Evolutionary conservation across 1,140 invertebrate species (phyloP), one percentile per base, ranked within the genome.

Genomic region (Ips typographus): DNA sequence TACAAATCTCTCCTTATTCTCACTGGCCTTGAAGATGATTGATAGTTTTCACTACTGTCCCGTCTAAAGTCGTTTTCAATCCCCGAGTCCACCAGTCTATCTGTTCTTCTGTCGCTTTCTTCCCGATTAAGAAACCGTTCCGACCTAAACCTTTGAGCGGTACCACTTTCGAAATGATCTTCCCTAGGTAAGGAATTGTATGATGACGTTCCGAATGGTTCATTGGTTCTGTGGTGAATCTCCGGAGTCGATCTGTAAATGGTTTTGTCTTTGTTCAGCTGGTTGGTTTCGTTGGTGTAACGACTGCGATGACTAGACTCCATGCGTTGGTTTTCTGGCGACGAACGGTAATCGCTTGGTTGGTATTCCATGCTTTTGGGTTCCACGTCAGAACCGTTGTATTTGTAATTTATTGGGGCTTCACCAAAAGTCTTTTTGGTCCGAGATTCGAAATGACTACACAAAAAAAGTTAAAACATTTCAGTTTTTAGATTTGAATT

Each of bases 41-140:
- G 56, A 42, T 66, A 74, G 53, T 76, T 74, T 8, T 79, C 88
- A 70, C 85, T 89, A 2, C 89, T 89, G 72, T 91, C 89, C 38
- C 89, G 84, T 49, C 89, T 83, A 72, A 90, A 90, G 73, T 92
- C 90, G 72, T 91, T 91, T 77, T 91, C 90, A 63, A 91, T 92
- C 0, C 90, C 90, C 1, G 90, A 92, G 80, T 92, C 90, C 2
- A 88, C 89, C 37, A 89, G 81, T 41, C 86, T 83, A 72, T 88
- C 88, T 66, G 78, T 82, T 72, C 80, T 67, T 77, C 80, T 57
- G 78, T 84, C 68, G 79, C 81, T 74, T 77, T 81, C 65, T 80
- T 80, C 57, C 79, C 80, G 58, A 80, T 78, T 70, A 80, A 85
- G 63, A 80, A 84, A 75, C 81, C 82, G 59, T 79, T 78, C 69